phyloP scores from a whole-genome alignment of 2,797 vertebrate genomes.

The Nyctibius grandis region DNA sequence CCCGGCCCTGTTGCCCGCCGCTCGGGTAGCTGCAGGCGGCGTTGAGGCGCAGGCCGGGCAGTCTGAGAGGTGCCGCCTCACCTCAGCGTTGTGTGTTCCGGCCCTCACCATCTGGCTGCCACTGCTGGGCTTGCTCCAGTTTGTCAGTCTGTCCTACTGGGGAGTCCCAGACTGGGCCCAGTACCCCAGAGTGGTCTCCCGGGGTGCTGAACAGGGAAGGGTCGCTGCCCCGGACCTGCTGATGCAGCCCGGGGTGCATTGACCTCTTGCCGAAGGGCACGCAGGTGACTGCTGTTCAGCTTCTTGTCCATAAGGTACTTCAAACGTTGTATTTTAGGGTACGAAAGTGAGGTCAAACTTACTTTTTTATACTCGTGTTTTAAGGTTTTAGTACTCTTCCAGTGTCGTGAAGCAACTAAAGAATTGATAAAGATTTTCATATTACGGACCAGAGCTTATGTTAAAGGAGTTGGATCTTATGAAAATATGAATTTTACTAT shows the following conservation, averaged over 20 bases:
- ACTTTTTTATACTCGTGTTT: not conserved
- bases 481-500: not conserved
- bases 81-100: not conserved
- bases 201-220: not conserved
- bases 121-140: not conserved
- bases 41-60: too few relatives aligned
- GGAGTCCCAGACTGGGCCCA: not conserved
- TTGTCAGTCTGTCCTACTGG: not conserved
- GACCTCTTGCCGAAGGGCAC: not conserved
- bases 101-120: accelerated
- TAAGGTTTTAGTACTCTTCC: not conserved
- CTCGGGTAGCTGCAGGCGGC: accelerated
- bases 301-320: not conserved
- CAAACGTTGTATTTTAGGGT: not conserved
- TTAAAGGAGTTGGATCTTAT: not conserved
- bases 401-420: not conserved
- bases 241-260: accelerated
- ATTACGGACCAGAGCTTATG: not conserved
- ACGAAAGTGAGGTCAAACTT: not conserved
- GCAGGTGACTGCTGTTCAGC: not conserved
- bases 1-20: not conserved
- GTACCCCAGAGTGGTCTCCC: not conserved
- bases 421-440: not conserved
- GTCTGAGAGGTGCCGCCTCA: too few relatives aligned
- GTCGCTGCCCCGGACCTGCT: not conserved